These are phyloP conservation scores for Sterna hirundo DNA, from an alignment of 2,113 vertebrate species.

Conservation along the genomic window DNA sequence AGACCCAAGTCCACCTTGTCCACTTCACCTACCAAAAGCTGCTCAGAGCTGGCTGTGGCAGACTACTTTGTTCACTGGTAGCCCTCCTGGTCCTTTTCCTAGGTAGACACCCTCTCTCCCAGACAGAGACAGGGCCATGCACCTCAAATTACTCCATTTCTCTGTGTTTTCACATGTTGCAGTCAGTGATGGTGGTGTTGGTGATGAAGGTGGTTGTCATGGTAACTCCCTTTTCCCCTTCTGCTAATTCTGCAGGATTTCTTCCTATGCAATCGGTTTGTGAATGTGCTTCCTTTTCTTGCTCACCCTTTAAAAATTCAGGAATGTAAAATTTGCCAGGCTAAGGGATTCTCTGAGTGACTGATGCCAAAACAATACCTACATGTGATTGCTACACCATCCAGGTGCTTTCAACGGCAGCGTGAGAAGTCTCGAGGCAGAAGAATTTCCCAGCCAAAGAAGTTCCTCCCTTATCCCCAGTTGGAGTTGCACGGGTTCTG, in stretches of 20 bases:
- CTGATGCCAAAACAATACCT: background rate
- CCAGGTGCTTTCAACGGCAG: background rate
- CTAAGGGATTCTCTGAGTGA: background rate
- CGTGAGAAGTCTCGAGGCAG: background rate
- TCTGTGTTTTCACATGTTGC: background rate
- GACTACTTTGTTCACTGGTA: background rate
- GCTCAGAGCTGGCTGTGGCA: background rate
- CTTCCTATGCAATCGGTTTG: background rate
- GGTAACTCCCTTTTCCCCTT: constrained; percentile 55
- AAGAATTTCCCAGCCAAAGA: background rate
- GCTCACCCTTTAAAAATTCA: background rate
- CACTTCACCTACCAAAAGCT: background rate
- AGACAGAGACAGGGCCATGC: background rate
- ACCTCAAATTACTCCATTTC: background rate
- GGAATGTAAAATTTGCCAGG: background rate
- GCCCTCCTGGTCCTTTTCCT: background rate
- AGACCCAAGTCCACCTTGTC: background rate
- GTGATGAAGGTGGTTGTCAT: constrained; percentile 57
- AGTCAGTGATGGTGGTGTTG: background rate
- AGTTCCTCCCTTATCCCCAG: background rate
- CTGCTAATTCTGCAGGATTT: constrained; percentile 50
- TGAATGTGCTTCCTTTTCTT: background rate
- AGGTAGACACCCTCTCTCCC: background rate
- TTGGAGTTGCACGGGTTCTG: background rate
- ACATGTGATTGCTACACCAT: background rate